Percentiles rank a stretch among this genome's conserved stretches.
Conservation (phyloP, 1,140 invertebrate species). For the Liolophura sinensis region DNA sequence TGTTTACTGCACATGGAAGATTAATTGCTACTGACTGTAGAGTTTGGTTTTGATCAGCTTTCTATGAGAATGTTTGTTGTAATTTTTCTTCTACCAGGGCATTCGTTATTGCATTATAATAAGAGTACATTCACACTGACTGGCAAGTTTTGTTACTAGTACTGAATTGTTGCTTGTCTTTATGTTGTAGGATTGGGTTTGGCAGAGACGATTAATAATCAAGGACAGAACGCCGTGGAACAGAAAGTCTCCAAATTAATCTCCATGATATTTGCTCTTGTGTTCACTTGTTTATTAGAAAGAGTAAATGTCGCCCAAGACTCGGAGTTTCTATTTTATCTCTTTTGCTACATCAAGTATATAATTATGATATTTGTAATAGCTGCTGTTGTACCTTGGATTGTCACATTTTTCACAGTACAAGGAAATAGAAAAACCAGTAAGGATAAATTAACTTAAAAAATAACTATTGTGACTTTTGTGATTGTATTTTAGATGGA, state of each 20-base stretch:
- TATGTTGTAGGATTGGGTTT: conserved; percentile 14
- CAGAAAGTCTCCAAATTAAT: neutral
- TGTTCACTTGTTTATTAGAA: conserved; percentile 14
- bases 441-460: too few relatives aligned
- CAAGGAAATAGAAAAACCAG: too few relatives aligned
- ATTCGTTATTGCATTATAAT: too few relatives aligned
- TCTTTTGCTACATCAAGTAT: conserved; percentile 19
- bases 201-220: neutral
- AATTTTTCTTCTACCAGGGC: too few relatives aligned
- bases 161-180: neutral
- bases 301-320: conserved; percentile 12
- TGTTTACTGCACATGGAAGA: too few relatives aligned
- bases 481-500: too few relatives aligned
- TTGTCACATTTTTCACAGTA: too few relatives aligned
- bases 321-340: conserved; percentile 20
- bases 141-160: neutral
- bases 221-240: too few relatives aligned
- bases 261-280: conserved; percentile 13
- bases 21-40: too few relatives aligned
- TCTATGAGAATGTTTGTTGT: too few relatives aligned
- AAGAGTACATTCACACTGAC: neutral
- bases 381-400: conserved; percentile 14
- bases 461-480: too few relatives aligned
- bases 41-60: too few relatives aligned
- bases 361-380: conserved; percentile 12